Evolutionary conservation across 2,113 vertebrate species (phyloP), one percentile per base, ranked within the genome.

Genomic region (Aplodontia rufa): DNA sequence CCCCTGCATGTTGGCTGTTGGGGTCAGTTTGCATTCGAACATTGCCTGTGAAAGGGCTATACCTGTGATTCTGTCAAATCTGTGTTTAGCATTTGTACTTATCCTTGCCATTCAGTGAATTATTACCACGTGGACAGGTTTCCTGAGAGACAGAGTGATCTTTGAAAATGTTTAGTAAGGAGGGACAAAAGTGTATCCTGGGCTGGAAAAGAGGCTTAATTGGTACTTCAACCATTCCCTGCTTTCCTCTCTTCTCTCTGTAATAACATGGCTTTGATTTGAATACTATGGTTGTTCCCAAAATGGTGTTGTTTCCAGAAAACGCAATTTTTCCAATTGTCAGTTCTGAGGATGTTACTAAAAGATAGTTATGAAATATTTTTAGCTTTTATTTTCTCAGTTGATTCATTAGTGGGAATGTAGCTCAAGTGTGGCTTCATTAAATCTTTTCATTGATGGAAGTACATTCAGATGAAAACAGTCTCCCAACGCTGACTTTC

Each of bases 381-480:
- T 98, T 98, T 95, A 97, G 87, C 66, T 71, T 98, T 92, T 42
- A 49, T 97, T 90, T 78, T 97, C 90, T 92, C 79, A 92, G 82
- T 90, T 96, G 96, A 93, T 97, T 97, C 92, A 96, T 98, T 97
- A 97, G 87, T 96, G 93, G 82, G 81, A 95, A 92, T 88, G 87
- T 86, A 91, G 58, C 74, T 92, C 85, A 93, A 97, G 93, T 95
- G 95, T 97, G 97, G 96, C 97, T 98, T 98, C 95, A 95, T 98
- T 93, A 97, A 94, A 40, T 75, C 72, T 96, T 98, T 97, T 97
- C 94, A 93, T 72, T 92, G 96, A 87, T 75, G 91, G n/a, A 74
- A 93, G 81, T 60, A 85, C 53, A 94, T 96, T 97, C 87, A 88
- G 35, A 83, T 16, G 93, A 76, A 93, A 97, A 93, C 16, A 93